Percentiles rank a stretch among this genome's conserved stretches.
phyloP scores from a whole-genome alignment of 2,113 vertebrate species.

The Leucopsar rothschildi region DNA sequence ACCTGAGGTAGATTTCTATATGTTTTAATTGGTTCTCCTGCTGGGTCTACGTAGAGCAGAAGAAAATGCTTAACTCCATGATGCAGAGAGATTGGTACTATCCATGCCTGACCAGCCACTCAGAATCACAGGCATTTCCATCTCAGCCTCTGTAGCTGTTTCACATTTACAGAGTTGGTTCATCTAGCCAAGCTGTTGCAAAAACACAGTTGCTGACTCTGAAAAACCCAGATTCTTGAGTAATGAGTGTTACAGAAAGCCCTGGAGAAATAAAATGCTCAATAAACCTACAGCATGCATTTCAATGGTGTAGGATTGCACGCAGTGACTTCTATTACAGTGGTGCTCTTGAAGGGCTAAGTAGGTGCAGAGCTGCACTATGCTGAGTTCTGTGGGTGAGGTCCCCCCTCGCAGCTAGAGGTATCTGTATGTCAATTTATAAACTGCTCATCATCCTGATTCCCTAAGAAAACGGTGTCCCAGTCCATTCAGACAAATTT shows the following conservation, averaged over 20 bases:
- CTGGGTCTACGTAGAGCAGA: neutral
- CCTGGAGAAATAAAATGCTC: neutral
- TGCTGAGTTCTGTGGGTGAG: neutral
- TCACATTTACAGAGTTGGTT: neutral
- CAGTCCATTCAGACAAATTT: neutral
- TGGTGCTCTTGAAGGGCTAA: neutral
- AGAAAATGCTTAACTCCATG: neutral
- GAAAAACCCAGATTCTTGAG: neutral
- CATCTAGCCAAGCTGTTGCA: neutral
- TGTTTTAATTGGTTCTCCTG: neutral
- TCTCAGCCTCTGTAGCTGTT: neutral
- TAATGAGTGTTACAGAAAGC: neutral
- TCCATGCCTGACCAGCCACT: neutral
- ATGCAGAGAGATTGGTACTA: neutral
- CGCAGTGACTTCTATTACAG: neutral
- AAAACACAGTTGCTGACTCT: neutral
- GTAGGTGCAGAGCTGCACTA: neutral
- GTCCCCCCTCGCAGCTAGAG: neutral
- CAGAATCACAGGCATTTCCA: neutral
- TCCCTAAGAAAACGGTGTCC: neutral
- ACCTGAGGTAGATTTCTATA: neutral
- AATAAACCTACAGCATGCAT: neutral
- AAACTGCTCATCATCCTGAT: neutral
- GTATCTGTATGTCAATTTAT: neutral
- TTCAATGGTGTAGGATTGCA: accelerated